Evolutionary conservation across 2,888 invertebrate genomes (phyloP), one percentile per base, ranked within the genome.

Genomic region (Abscondita cerata): DNA sequence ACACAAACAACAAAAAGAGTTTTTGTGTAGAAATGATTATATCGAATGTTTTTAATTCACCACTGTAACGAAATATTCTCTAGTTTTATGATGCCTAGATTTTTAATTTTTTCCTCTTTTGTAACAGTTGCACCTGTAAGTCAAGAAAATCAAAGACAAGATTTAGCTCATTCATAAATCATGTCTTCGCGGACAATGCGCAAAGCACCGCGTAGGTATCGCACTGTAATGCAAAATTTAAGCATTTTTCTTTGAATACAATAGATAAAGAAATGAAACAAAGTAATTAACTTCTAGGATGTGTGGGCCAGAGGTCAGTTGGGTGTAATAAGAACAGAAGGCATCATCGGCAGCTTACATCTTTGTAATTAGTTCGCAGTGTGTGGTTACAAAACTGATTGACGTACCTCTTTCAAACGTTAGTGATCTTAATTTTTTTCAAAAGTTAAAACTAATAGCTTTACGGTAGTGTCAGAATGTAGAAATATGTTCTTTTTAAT

Each of bases 301-400:
- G 62, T 52, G 59, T 60, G 60, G 62, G 60, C 62, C 61, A 60
- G 66, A 65, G 69, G 63, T 64, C 59, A 64, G 36, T 54, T 60
- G 11, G 36, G 52, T 56, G 40, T 47, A 46, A 50, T 38, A 57
- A 68, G 56, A 63, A 52, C 67, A 64, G 68, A 62, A 68, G 70
- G 67, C 68, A 64, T 53, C 65, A 68, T 66, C 68, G 67, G 65
- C 70, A 68, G 68, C 66, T 70, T 61, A 62, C 67, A 62, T 64
- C 47, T 58, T 44, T 47, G 66, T 71, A 69, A 71, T 71, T 70
- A 68, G 68, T 68, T 70, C 69, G 58, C 69, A 68, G 69, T 67
- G 65, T 68, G 68, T 59, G 58, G 60, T 60, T 53, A 44, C 44
- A 59, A 50, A 53, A 50, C 58, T 61, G 62, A 62, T 62, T 62